Evolutionary conservation across 2,113 vertebrate species (phyloP), one percentile per base, ranked within the genome.

Genomic region (Bufo bufo): DNA sequence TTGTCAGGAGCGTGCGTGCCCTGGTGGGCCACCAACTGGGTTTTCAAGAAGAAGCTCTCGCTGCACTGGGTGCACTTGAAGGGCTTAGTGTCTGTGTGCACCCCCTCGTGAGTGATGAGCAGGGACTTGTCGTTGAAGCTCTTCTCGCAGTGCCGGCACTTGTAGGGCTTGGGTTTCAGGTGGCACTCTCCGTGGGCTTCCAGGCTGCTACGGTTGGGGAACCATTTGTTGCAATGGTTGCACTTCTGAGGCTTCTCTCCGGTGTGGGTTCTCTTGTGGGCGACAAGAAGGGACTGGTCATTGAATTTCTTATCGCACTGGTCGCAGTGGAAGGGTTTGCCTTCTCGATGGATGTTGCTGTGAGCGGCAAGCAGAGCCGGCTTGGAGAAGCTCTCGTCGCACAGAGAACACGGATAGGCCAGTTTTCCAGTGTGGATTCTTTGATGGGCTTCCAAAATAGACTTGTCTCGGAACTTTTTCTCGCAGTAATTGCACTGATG

Each of bases 1-100:
- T 83, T 86, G n/a, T 82, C 59, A 0, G 89, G 56, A 13, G 79
- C 72, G 74, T 94, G 93, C 45, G 89, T 92, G 75, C 90, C 90
- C 87, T 93, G 91, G 80, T 94, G 93, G 1, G 92, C 54, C 85
- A 91, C 84, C 11, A 93, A 88, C 16, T 92, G 91, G 74, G 90
- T 90, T 20, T 86, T 91, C 85, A 91, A 84, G 81, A 71, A 89
- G 89, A 94, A 94, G 33, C 90, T 65, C 56, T 92, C 94, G 77
- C 85, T 91, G 90, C 93, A 94, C 13, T 91, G 77, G 9, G 89
- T 89, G 87, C 93, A 94, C 89, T 90, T 87, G 80, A 91, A 93
- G 4, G 90, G 90, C 84, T 92, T 93, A 72, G 86, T 83, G 54
- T 91, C 85, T 72, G 82, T 89, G 5, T 92, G 91, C 33, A 82